Evolutionary conservation across 2,113 vertebrate genomes (phyloP).

Genomic region (Halcyon senegalensis): DNA sequence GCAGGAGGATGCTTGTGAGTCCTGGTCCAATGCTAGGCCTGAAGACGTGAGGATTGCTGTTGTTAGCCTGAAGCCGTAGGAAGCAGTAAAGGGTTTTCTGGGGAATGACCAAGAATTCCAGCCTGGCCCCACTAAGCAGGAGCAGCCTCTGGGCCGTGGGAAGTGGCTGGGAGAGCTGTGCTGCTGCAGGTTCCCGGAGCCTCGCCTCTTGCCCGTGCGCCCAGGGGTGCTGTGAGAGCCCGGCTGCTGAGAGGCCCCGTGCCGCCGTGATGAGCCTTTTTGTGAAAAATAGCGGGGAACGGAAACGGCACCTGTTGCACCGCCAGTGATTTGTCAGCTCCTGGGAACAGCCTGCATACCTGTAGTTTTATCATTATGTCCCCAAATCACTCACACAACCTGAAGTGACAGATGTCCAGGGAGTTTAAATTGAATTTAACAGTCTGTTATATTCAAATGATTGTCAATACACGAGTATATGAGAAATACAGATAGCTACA

Average conservation of each 20-base stretch:
- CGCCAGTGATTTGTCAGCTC: background rate
- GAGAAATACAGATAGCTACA: background rate
- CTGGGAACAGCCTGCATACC: background rate
- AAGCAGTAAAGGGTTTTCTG: background rate
- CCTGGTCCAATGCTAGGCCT: background rate
- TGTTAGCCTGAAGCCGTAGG: background rate
- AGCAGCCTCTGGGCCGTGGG: background rate
- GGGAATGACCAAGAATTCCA: background rate
- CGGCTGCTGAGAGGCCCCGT: accelerated
- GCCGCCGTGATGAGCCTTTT: too few species aligned
- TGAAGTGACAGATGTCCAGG: background rate
- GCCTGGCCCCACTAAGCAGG: accelerated
- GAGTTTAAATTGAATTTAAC: background rate
- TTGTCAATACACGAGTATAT: background rate
- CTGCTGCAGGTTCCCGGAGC: accelerated
- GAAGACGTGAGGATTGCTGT: background rate
- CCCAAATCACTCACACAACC: accelerated
- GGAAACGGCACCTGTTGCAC: background rate
- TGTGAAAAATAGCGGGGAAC: background rate
- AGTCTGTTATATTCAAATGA: background rate
- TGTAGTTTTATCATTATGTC: background rate
- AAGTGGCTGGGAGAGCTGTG: background rate
- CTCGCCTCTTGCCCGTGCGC: accelerated
- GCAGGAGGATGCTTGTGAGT: background rate
- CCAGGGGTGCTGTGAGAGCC: background rate